Base-by-base conservation (phyloP, 1,140 invertebrate genomes). In the Listronotus oregonensis region DNA sequence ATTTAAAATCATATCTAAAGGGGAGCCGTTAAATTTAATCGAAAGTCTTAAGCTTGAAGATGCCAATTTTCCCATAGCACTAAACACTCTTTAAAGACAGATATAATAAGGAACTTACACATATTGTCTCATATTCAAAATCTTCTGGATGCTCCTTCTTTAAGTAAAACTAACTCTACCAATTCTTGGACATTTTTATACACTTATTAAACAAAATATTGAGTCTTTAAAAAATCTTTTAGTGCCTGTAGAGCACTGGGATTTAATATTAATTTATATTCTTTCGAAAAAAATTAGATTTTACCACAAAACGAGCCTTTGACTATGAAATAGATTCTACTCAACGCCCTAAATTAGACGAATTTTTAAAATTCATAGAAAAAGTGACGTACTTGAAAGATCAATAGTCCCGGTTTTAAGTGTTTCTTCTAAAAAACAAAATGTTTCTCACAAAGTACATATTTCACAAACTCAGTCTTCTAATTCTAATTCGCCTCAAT, bases 231-330 rank as follows among this genome's bases (percentile, higher is more conserved):
- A 17, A 43, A 43, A 43, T 43, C 12, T 43, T n/a, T n/a, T n/a
- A 43, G 42, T 43, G 42, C 42, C 12, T 27, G 42, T 43, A 43
- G 42, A 43, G 42, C 21, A n/a, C 12, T 17, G 12, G 42, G 12
- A 43, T 43, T 17, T 43, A n/a, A 43, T 43, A 3, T 17, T 43
- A n/a, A 43, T 43, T 43, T n/a, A 43, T n/a, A 43, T 43, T 43
- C 15, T 43, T 17, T 17, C 15, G 15, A 1, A 43, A n/a, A n/a
- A n/a, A 43, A 43, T n/a, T 43, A 43, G 42, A 43, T 27, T 27
- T 27, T 27, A 27, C 21, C 21, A 27, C 21, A 27, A 27, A 27
- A 27, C 1, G 21, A 27, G 21, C 21, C 40, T n/a, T 42, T 42
- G 11, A 42, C 21, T 27, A 27, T 27, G 21, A 27, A 27, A 27